Evolutionary conservation across 2,113 vertebrate genomes (phyloP), one percentile per base, ranked within the genome.

Genomic region (Pedetes capensis): DNA sequence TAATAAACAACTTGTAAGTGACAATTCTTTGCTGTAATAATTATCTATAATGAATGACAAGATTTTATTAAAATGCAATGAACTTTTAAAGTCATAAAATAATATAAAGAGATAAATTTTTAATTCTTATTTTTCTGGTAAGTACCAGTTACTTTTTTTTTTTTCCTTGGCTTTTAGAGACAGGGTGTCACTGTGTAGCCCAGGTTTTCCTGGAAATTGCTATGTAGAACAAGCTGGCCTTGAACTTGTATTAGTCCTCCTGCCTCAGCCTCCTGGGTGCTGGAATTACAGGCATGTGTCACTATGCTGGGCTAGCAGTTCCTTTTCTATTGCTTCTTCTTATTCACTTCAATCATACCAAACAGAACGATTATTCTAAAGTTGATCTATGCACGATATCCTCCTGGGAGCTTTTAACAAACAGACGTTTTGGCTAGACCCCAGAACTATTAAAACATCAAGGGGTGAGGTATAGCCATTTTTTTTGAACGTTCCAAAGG

Each of bases 101-200:
- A 68, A 32, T 32, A 47, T 44, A 5, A 87, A 69, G 22, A 66
- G 39, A 22, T 2, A 69, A 32, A 3, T 47, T 87, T 69, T 69
- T 66, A 72, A 42, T 32, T 88, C 39, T 84, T 87, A 72, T 80
- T 93, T 94, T 85, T 71, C 78, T 72, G 49, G 79, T 64, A 69
- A 88, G 32, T 6, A 74, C 55, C 10, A 91, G 37, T 63, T 6
- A 87, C 25, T 87, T 71, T n/a, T n/a, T n/a, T n/a, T n/a, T n/a
- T n/a, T n/a, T n/a, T n/a, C n/a, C n/a, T n/a, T n/a, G n/a, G n/a
- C n/a, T n/a, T n/a, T n/a, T n/a, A n/a, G n/a, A n/a, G n/a, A n/a
- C n/a, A n/a, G n/a, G n/a, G n/a, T n/a, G n/a, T n/a, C n/a, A n/a
- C n/a, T n/a, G n/a, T n/a, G n/a, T n/a, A n/a, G n/a, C n/a, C n/a